These are phyloP conservation scores for Fregetta grallaria DNA, from an alignment of 2,113 vertebrate genomes.

Conservation along the genomic window DNA sequence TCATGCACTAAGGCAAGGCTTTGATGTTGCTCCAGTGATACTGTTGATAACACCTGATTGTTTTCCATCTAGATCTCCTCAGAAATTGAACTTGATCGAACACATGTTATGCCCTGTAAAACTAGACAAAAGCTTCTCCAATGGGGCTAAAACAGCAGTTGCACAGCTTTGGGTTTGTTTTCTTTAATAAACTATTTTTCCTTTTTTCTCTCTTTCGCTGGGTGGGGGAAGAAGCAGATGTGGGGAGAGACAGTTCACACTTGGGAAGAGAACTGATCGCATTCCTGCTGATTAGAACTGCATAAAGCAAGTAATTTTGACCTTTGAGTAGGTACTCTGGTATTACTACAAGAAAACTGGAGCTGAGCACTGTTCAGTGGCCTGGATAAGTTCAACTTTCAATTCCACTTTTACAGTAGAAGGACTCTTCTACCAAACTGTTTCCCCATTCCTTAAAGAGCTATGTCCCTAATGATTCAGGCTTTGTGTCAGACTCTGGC, in stretches of 20 bases:
- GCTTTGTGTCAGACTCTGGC: neutral
- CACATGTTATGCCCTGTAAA: conserved; percentile 27
- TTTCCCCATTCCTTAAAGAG: neutral
- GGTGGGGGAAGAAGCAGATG: neutral
- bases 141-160: conserved; percentile 15
- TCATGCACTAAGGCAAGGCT: neutral
- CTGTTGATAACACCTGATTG: conserved; percentile 43
- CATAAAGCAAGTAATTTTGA: neutral
- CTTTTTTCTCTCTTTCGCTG: neutral
- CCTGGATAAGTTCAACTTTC: neutral
- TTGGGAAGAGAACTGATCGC: neutral
- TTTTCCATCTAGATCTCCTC: conserved; percentile 45
- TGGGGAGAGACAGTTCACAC: neutral
- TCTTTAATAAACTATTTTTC: conserved; percentile 24
- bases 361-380: neutral
- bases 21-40: conserved; percentile 44
- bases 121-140: conserved; percentile 30
- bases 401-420: neutral
- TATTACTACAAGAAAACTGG: neutral
- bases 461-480: neutral
- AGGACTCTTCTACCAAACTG: neutral
- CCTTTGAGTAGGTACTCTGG: neutral
- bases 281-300: neutral
- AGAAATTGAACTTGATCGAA: conserved; percentile 53
- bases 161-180: conserved; percentile 40